phyloP scores from a whole-genome alignment of 2,113 vertebrate genomes.

The Galbula dea region DNA sequence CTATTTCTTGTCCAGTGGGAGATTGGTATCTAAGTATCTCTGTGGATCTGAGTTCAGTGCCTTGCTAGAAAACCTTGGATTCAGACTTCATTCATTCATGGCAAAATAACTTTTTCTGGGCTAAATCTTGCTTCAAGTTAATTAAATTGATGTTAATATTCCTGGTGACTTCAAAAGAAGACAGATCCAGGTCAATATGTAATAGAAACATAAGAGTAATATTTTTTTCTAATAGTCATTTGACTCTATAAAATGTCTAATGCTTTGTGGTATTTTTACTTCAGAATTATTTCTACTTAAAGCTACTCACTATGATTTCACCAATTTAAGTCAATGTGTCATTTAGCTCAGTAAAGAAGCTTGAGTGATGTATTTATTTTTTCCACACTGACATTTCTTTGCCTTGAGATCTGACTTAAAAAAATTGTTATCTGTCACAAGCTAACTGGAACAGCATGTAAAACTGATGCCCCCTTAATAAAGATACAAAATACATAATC shows the following conservation, averaged over 20 bases:
- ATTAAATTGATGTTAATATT: slow-evolving; percentile 40
- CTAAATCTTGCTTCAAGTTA: slow-evolving; percentile 25
- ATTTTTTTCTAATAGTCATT: slow-evolving; percentile 17
- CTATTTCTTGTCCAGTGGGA: not conserved
- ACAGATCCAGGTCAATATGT: slow-evolving; percentile 1
- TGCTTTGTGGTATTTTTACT: slow-evolving; percentile 17
- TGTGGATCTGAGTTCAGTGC: not conserved
- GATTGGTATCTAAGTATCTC: not conserved
- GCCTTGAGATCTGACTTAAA: slow-evolving; percentile 21
- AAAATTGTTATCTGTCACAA: slow-evolving; percentile 38
- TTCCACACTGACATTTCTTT: slow-evolving; percentile 25
- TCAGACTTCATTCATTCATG: slow-evolving; percentile 19
- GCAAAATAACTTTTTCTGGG: not conserved
- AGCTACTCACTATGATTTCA: not conserved
- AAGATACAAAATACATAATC: slow-evolving; percentile 32
- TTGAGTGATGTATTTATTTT: slow-evolving; percentile 26
- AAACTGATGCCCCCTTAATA: slow-evolving; percentile 32
- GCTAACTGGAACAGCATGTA: slow-evolving; percentile 34
- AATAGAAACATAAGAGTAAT: slow-evolving; percentile 5
- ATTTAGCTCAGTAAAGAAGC: slow-evolving; percentile 9
- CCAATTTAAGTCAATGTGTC: not conserved
- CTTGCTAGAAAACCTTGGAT: not conserved
- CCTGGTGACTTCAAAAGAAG: slow-evolving; percentile 22
- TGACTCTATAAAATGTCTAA: not conserved
- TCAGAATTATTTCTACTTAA: slow-evolving; percentile 24